Percentiles rank a stretch among this genome's conserved stretches.
Conservation (phyloP, 2,113 vertebrate genomes). For the Rhea pennata region DNA sequence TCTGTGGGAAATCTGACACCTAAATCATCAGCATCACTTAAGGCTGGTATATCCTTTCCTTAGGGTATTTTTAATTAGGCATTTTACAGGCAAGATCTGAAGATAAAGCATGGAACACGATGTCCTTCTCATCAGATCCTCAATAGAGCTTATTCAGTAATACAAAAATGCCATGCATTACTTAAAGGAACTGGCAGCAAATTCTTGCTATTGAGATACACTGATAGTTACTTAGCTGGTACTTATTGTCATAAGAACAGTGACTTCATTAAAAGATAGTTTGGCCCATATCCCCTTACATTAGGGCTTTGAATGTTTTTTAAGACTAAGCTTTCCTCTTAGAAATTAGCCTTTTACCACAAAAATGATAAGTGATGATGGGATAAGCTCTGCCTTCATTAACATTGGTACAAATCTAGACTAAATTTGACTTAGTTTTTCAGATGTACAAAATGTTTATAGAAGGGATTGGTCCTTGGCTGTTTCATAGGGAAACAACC, state of each 20-base stretch:
- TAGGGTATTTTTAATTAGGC: not conserved
- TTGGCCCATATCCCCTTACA: not conserved
- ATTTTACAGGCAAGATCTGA: not conserved
- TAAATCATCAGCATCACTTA: not conserved
- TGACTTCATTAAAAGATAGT: not conserved
- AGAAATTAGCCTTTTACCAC: not conserved
- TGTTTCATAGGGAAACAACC: not conserved
- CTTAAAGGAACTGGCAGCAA: not conserved
- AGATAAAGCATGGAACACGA: not conserved
- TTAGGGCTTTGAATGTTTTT: not conserved
- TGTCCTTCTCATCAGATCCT: not conserved
- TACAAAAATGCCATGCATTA: not conserved
- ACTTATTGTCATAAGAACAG: not conserved
- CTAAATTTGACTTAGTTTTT: not conserved
- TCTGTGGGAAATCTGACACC: not conserved
- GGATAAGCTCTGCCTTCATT: not conserved
- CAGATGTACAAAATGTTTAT: not conserved
- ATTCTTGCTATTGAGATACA: not conserved
- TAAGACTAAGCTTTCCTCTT: not conserved
- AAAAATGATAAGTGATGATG: not conserved
- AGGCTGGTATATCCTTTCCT: not conserved
- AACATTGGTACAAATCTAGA: not conserved
- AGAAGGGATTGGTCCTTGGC: not conserved
- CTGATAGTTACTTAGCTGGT: not conserved
- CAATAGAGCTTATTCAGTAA: not conserved